Evolutionary conservation across 2,888 invertebrate genomes (phyloP).

Genomic region (Hyppa rectilinea): DNA sequence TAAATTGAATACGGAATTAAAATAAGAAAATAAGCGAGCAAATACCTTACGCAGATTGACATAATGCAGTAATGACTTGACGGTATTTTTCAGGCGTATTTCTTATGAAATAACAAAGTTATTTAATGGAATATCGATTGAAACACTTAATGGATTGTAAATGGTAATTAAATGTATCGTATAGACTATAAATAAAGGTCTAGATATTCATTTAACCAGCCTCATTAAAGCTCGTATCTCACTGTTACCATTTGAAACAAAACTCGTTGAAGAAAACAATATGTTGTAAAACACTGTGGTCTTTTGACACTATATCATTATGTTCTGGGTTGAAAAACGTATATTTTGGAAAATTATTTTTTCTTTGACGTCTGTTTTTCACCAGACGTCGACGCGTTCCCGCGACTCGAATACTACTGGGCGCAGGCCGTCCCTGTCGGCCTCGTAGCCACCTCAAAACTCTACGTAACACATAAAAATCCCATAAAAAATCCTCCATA

Average conservation of each 20-base stretch:
- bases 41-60: conserved; percentile 74
- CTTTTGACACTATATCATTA: conserved; percentile 79
- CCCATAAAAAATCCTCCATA: conserved; percentile 35
- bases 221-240: conserved; percentile 72
- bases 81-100: conserved; percentile 52
- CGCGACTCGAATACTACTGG: conserved; percentile 84
- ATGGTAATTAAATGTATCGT: conserved; percentile 72
- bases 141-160: conserved; percentile 63
- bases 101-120: not conserved
- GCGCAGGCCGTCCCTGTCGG: conserved; percentile 77
- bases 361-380: conserved; percentile 72
- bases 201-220: conserved; percentile 74
- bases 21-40: conserved; percentile 43
- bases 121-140: conserved; percentile 28
- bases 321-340: conserved; percentile 76
- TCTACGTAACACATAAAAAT: conserved; percentile 65
- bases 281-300: conserved; percentile 69
- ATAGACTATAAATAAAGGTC: conserved; percentile 79
- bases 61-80: conserved; percentile 83
- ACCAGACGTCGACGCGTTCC: conserved; percentile 82
- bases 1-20: conserved; percentile 38
- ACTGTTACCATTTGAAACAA: conserved; percentile 68
- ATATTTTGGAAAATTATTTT: conserved; percentile 73
- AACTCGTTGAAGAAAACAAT: conserved; percentile 69
- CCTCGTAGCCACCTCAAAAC: conserved; percentile 78